Percentiles rank a stretch among this genome's conserved stretches.
Evolutionary conservation across 1,140 invertebrate species (phyloP).

Genomic region (Drosophila mayri): DNA sequence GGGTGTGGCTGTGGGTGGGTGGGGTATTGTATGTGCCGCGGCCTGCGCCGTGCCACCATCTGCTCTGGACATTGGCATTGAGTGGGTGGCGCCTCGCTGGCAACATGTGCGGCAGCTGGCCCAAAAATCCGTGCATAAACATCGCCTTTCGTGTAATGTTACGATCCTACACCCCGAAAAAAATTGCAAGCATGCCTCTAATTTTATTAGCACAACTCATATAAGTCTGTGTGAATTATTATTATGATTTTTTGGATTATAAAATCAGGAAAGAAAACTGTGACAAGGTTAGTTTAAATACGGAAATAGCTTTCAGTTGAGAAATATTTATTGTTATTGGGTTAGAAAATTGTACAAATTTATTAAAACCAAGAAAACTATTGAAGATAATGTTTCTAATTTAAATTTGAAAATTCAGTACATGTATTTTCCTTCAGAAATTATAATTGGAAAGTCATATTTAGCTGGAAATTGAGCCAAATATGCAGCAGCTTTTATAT

Average conservation of each 20-base stretch:
- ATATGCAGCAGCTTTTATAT: too few species aligned
- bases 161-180: conserved; percentile 22
- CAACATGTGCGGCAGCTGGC: conserved; percentile 61
- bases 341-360: too few species aligned
- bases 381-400: not conserved
- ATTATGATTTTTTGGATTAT: not conserved
- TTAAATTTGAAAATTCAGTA: not conserved
- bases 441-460: not conserved
- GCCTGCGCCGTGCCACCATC: conserved; percentile 35
- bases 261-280: not conserved
- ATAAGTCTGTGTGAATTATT: conserved; percentile 1
- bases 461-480: too few species aligned
- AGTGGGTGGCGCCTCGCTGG: conserved; percentile 57
- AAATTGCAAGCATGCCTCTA: not conserved
- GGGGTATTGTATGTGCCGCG: conserved; percentile 5
- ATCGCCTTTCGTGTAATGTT: conserved; percentile 46
- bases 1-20: conserved; percentile 24
- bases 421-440: not conserved
- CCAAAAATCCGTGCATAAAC: conserved; percentile 66
- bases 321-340: not conserved
- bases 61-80: conserved; percentile 69
- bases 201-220: conserved; percentile 1
- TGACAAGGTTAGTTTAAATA: not conserved
- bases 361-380: not conserved
- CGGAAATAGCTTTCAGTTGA: not conserved